These are phyloP conservation scores for Hydraecia micacea DNA, from an alignment of 2,888 invertebrate genomes.

Conservation along the genomic window DNA sequence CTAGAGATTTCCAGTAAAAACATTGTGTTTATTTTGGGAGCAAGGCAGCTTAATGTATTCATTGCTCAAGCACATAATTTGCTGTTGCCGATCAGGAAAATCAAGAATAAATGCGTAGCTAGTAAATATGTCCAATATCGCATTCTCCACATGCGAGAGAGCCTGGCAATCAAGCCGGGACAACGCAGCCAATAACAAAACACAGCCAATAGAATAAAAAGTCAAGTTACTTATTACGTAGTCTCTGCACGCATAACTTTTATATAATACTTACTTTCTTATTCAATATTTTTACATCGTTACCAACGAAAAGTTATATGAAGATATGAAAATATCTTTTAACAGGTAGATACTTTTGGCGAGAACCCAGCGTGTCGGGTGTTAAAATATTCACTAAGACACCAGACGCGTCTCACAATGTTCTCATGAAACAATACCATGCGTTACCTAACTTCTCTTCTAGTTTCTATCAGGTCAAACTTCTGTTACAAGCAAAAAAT, in stretches of 20 bases:
- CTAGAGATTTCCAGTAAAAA: background rate
- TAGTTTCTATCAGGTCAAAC: slow-evolving; percentile 18
- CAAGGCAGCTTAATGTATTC: slow-evolving; percentile 9
- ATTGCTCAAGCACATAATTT: slow-evolving; percentile 14
- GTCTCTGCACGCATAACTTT: slow-evolving; percentile 56
- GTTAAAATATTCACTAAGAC: slow-evolving; percentile 49
- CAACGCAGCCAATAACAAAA: slow-evolving; percentile 51
- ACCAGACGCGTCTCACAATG: slow-evolving; percentile 28
- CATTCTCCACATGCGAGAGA: slow-evolving; percentile 40
- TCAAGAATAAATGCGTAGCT: slow-evolving; percentile 35
- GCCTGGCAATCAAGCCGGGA: slow-evolving; percentile 47
- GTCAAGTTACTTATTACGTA: slow-evolving; percentile 57
- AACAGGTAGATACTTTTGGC: slow-evolving; percentile 56
- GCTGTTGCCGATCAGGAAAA: slow-evolving; percentile 29
- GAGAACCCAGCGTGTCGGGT: slow-evolving; percentile 40
- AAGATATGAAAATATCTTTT: slow-evolving; percentile 51
- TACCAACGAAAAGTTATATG: slow-evolving; percentile 47
- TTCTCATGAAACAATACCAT: slow-evolving; percentile 47
- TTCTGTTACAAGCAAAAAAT: background rate
- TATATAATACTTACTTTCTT: slow-evolving; percentile 65
- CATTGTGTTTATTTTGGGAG: background rate
- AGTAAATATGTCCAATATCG: slow-evolving; percentile 44
- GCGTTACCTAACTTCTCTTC: slow-evolving; percentile 42
- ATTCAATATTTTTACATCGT: slow-evolving; percentile 59
- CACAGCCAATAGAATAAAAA: slow-evolving; percentile 56